Percentiles rank a stretch among this genome's conserved stretches.
Conservation (phyloP, 2,113 vertebrate species). For the Orthochromis malagaraziensis region DNA sequence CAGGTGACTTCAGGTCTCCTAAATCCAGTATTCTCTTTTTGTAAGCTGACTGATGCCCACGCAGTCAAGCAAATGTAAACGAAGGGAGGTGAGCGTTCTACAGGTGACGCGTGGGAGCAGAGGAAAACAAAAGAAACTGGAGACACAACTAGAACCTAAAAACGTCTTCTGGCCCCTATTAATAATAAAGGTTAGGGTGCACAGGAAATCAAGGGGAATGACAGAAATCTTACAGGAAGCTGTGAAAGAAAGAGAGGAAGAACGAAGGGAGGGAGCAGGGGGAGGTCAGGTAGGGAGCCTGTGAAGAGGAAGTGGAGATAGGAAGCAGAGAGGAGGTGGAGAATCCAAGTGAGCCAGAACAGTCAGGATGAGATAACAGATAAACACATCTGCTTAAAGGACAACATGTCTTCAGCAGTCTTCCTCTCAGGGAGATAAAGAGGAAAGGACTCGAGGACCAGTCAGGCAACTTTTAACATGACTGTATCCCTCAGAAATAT, state of each 20-base stretch:
- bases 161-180: background rate
- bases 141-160: background rate
- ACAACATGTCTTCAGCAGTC: background rate
- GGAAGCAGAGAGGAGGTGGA: slow-evolving; percentile 41
- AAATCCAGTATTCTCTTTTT: background rate
- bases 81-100: background rate
- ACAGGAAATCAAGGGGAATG: background rate
- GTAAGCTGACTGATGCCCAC: background rate
- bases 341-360: background rate
- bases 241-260: slow-evolving; percentile 1
- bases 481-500: background rate
- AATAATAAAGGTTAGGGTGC: background rate
- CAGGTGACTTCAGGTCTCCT: background rate
- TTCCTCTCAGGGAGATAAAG: background rate
- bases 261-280: background rate
- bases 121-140: background rate
- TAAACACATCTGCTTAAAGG: background rate
- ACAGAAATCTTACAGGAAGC: background rate
- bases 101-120: background rate
- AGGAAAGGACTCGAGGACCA: background rate
- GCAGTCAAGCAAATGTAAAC: background rate
- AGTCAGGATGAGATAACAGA: slow-evolving; percentile 51
- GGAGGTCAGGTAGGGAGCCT: background rate
- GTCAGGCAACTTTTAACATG: background rate
- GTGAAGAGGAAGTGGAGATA: slow-evolving; percentile 40